Evolutionary conservation across 2,113 vertebrate species (phyloP).

Genomic region (Meriones unguiculatus): DNA sequence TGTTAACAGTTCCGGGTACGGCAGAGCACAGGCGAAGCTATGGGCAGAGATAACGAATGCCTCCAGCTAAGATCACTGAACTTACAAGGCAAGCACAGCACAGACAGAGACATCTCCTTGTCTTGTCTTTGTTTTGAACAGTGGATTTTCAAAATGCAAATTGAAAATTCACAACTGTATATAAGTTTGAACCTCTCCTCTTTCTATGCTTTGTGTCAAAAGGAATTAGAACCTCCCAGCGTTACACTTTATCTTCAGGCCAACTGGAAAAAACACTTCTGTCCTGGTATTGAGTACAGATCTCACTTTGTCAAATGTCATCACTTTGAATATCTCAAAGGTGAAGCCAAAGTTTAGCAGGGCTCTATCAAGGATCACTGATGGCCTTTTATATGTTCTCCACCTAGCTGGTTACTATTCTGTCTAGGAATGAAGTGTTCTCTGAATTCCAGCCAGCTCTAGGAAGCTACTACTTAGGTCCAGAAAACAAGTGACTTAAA

Average conservation of each 20-base stretch:
- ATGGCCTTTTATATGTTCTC: background rate
- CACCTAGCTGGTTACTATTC: background rate
- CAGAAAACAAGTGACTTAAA: background rate
- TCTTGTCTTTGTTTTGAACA: background rate
- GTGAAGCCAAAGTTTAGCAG: background rate
- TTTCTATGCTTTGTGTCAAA: background rate
- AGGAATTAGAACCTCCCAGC: background rate
- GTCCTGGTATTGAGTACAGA: background rate
- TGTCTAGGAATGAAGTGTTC: background rate
- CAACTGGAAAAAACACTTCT: background rate
- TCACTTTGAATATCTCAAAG: background rate
- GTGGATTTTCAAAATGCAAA: background rate
- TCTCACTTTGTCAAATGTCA: background rate
- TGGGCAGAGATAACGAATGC: background rate
- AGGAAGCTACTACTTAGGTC: background rate
- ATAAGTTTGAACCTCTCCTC: background rate
- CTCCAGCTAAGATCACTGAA: background rate
- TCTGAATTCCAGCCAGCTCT: background rate
- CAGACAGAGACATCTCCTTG: background rate
- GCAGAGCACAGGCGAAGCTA: background rate
- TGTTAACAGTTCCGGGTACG: background rate
- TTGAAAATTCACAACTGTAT: background rate
- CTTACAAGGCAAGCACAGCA: background rate
- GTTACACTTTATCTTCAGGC: background rate
- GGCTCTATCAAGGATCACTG: background rate